A percentile compares a stretch with the other conserved stretches of the same genome.
phyloP scores from a whole-genome alignment of 2,888 invertebrate species.

The Ophion ellenae region DNA sequence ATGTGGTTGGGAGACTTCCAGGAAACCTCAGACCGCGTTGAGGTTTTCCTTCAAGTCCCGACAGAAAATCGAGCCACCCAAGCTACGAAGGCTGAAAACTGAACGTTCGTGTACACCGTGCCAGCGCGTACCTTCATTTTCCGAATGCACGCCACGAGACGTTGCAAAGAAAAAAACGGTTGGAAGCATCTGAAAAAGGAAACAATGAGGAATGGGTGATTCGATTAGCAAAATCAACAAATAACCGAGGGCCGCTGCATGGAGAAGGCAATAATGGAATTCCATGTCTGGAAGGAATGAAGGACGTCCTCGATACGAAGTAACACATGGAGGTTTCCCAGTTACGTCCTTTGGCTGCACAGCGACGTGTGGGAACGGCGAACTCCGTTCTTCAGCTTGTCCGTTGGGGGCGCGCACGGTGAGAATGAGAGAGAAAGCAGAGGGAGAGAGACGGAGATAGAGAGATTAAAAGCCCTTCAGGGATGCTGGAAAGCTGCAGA shows the following conservation, averaged over 20 bases:
- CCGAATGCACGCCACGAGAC: neutral
- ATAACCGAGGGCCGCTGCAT: too few relatives aligned
- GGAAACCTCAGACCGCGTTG: slow-evolving; percentile 35
- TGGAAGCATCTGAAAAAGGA: neutral
- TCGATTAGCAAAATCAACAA: neutral
- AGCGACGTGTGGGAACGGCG: neutral
- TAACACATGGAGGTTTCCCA: neutral
- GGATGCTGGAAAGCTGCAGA: slow-evolving; percentile 71
- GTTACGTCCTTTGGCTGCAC: slow-evolving; percentile 10
- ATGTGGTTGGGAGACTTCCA: slow-evolving; percentile 61
- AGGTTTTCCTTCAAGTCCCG: slow-evolving; percentile 48
- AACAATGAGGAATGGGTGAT: neutral
- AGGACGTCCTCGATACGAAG: neutral
- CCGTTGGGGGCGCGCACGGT: neutral
- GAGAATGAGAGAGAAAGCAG: slow-evolving; percentile 24
- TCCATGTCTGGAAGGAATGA: neutral
- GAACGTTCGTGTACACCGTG: neutral
- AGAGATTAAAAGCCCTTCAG: slow-evolving; percentile 72
- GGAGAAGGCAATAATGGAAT: neutral
- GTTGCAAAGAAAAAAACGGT: neutral
- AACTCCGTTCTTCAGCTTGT: neutral
- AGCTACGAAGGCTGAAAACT: slow-evolving; percentile 28
- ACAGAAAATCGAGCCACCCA: slow-evolving; percentile 51
- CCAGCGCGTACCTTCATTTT: neutral
- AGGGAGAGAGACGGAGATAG: slow-evolving; percentile 63